phyloP scores from a whole-genome alignment of 2,113 vertebrate genomes.

The Toxostoma redivivum region DNA sequence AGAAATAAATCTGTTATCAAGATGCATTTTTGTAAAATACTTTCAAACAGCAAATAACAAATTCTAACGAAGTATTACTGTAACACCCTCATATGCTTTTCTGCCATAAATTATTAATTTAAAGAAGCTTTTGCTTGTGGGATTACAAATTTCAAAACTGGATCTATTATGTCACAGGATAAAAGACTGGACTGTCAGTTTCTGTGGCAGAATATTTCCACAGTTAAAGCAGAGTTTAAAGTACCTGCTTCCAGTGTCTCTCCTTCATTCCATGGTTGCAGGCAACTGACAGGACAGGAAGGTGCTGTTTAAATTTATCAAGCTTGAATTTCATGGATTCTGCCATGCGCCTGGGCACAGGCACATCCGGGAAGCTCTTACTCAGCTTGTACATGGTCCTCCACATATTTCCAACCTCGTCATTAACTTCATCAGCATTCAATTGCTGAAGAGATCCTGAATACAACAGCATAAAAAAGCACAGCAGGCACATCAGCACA shows the following conservation, averaged over 20 bases:
- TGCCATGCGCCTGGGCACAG: conserved; percentile 77
- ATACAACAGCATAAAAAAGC: not conserved
- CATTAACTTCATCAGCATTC: conserved; percentile 81
- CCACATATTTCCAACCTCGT: conserved; percentile 85
- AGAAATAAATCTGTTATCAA: not conserved
- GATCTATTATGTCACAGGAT: not conserved
- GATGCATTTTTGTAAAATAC: not conserved
- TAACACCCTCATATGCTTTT: not conserved
- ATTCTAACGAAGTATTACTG: not conserved
- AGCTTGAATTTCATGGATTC: conserved; percentile 79
- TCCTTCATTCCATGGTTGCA: conserved; percentile 89
- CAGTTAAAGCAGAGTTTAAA: not conserved
- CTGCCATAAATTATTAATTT: not conserved
- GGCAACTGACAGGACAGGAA: conserved; percentile 81
- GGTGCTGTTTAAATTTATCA: conserved; percentile 84
- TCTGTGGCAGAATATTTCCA: not conserved
- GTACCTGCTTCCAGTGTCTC: conserved; percentile 87
- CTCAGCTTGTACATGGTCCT: conserved; percentile 81
- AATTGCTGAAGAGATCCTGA: conserved; percentile 79
- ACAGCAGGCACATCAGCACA: not conserved
- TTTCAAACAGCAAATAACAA: not conserved
- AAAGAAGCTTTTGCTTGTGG: not conserved
- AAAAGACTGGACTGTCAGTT: not conserved
- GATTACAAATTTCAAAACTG: not conserved
- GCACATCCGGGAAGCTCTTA: conserved; percentile 75